A percentile compares a stretch with the other conserved stretches of the same genome.
Evolutionary conservation across 2,797 vertebrate genomes (phyloP).

Genomic region (Sebastes cheni): DNA sequence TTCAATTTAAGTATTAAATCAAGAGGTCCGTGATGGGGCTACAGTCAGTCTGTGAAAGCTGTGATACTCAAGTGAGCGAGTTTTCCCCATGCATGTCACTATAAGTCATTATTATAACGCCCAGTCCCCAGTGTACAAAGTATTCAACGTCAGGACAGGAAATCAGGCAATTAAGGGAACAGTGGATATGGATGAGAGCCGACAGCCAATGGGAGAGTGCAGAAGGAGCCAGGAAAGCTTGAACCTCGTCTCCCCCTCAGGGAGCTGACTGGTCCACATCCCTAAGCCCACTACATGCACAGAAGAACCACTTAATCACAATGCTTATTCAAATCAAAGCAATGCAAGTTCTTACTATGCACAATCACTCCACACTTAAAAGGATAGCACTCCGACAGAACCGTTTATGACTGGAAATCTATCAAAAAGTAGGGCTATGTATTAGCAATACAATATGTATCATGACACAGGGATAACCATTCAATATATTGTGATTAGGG

Average conservation of each 20-base stretch:
- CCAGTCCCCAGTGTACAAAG: slow-evolving; percentile 50
- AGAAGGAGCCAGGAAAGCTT: slow-evolving; percentile 64
- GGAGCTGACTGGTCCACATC: slow-evolving; percentile 69
- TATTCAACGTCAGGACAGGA: slow-evolving; percentile 56
- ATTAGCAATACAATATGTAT: no score
- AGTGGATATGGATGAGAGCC: slow-evolving; percentile 65
- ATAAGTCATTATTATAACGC: slow-evolving; percentile 70
- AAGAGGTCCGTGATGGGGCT: slow-evolving; percentile 16
- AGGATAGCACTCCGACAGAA: neutral
- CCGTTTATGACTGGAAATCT: neutral
- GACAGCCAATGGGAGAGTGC: slow-evolving; percentile 74
- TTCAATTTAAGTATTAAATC: slow-evolving; percentile 47
- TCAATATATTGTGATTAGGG: no score
- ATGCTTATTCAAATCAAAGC: slow-evolving; percentile 64
- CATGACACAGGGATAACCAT: no score
- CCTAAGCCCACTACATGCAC: slow-evolving; percentile 47
- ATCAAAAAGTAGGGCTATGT: neutral
- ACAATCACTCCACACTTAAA: slow-evolving; percentile 14
- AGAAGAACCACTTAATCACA: slow-evolving; percentile 57
- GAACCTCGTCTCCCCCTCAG: slow-evolving; percentile 58
- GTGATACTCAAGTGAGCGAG: slow-evolving; percentile 45
- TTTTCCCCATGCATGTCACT: slow-evolving; percentile 64
- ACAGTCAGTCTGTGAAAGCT: slow-evolving; percentile 16
- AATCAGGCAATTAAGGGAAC: slow-evolving; percentile 73
- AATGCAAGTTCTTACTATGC: slow-evolving; percentile 28